Conservation (phyloP, 2,797 vertebrate genomes). For the Menidia menidia region DNA sequence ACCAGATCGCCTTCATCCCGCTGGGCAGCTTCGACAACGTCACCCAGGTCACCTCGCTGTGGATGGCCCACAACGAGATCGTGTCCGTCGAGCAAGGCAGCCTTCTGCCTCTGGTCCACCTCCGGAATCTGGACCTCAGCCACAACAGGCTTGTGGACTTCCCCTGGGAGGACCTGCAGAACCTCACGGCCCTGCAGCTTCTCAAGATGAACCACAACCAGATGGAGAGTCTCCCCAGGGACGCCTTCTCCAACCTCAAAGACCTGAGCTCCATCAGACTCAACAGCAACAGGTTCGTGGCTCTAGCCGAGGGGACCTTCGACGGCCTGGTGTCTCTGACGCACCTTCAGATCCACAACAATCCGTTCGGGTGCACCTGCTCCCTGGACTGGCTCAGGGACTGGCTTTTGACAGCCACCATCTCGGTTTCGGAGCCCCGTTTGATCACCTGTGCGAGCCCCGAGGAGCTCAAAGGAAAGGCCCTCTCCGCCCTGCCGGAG, state of each 20-base stretch:
- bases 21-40: conserved; percentile 85
- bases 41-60: conserved; percentile 88
- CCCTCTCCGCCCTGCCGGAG: conserved; percentile 79
- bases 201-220: conserved; percentile 96
- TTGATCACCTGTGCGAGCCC: conserved; percentile 88
- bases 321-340: conserved; percentile 87
- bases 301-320: conserved; percentile 89
- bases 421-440: conserved; percentile 85
- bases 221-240: conserved; percentile 86
- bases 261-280: conserved; percentile 91
- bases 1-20: conserved; percentile 86
- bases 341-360: conserved; percentile 91
- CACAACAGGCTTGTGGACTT: conserved; percentile 91
- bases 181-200: conserved; percentile 88
- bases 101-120: conserved; percentile 83
- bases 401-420: conserved; percentile 86
- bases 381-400: conserved; percentile 89
- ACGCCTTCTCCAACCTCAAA: conserved; percentile 87
- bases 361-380: conserved; percentile 92
- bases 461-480: conserved; percentile 80
- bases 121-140: conserved; percentile 94
- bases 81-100: conserved; percentile 83
- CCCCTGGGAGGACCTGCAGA: conserved; percentile 93
- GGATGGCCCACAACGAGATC: conserved; percentile 92
- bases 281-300: conserved; percentile 90